Evolutionary conservation across 2,888 invertebrate species (phyloP), one percentile per base, ranked within the genome.

Genomic region (Parelbella ahira): DNA sequence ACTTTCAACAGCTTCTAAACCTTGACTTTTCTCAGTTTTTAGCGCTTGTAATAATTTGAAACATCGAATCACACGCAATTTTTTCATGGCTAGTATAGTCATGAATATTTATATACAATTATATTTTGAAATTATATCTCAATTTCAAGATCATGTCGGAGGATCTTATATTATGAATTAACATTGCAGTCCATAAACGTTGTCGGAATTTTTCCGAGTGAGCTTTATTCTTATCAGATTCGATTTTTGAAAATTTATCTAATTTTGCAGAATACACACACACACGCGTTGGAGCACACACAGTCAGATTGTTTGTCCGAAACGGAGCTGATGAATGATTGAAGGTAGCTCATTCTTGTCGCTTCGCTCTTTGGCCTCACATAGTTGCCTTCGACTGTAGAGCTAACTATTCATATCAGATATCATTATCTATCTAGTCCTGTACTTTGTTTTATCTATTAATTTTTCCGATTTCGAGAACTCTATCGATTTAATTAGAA

Each of bases 301-400:
- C n/a, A n/a, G n/a, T n/a, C n/a, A n/a, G n/a, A n/a, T n/a, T n/a
- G n/a, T n/a, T n/a, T n/a, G n/a, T n/a, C n/a, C n/a, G n/a, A n/a
- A n/a, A n/a, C n/a, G n/a, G n/a, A n/a, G 21, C 12, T 29, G 24
- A 39, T 32, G 19, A 12, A 30, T 33, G 25, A 33, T 12, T 6
- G 20, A 30, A 25, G 15, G 38, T 30, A 23, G 23, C 30, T 24
- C 12, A 32, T 38, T 39, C 12, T 4, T 11, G 25, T 4, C 21
- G 23, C 15, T 37, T 28, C 20, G 13, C 13, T 38, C 23, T 39
- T 24, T 11, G 30, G n/a, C 39, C 30, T 25, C 25, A 24, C 18
- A 32, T 24, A 18, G 4, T 15, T 30, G 6, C 27, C 15, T 38
- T 19, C 19, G 23, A 23, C 29, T 20, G n/a, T 18, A 7, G n/a